Percentiles rank a stretch among this genome's conserved stretches.
phyloP scores from a whole-genome alignment of 64 coral and sea anemone genomes.

The Catalaphyllia jardinei region DNA sequence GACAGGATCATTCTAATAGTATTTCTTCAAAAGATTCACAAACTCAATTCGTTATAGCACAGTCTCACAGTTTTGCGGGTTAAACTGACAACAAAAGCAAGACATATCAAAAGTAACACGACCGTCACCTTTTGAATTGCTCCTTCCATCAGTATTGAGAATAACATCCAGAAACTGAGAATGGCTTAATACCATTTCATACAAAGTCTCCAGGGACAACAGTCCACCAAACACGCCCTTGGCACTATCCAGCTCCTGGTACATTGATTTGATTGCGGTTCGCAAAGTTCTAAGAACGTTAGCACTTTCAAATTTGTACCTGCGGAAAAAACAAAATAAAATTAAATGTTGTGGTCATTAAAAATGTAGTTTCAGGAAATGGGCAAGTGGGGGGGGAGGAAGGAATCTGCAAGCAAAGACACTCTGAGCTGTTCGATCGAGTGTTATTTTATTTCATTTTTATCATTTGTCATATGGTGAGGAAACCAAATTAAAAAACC shows the following conservation, averaged over 20 bases:
- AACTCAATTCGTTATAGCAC: too few relatives aligned
- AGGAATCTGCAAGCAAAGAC: too few relatives aligned
- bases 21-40: too few relatives aligned
- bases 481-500: too few relatives aligned
- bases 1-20: too few relatives aligned
- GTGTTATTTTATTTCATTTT: too few relatives aligned
- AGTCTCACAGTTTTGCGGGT: too few relatives aligned
- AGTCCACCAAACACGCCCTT: background rate
- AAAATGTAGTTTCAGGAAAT: too few relatives aligned
- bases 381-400: too few relatives aligned
- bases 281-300: conserved; percentile 16
- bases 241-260: background rate
- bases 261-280: conserved; percentile 16
- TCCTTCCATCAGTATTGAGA: background rate
- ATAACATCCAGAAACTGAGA: conserved; percentile 57
- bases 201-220: conserved; percentile 51
- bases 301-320: conserved; percentile 44
- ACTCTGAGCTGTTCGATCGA: too few relatives aligned
- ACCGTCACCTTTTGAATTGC: background rate
- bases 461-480: too few relatives aligned
- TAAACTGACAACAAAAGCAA: too few relatives aligned
- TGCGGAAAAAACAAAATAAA: background rate
- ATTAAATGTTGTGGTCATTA: background rate
- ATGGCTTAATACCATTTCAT: conserved; percentile 59
- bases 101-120: background rate